Conservation (phyloP, 2,888 invertebrate genomes). For the Cremastinae sp. region DNA sequence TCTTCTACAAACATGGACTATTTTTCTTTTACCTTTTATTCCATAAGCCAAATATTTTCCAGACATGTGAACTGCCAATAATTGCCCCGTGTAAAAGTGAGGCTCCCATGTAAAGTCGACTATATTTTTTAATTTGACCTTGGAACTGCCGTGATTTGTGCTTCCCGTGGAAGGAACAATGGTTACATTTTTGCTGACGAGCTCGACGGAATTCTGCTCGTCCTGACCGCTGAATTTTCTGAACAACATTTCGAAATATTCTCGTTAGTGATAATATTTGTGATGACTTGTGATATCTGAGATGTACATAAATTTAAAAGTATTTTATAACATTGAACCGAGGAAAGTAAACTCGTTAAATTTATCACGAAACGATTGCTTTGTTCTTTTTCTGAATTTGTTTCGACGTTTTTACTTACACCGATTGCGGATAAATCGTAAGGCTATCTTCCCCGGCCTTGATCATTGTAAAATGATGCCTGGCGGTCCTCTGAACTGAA, state of each 20-base stretch:
- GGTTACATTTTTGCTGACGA: constrained; percentile 84
- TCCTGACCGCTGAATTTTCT: constrained; percentile 84
- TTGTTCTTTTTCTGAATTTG: constrained; percentile 15
- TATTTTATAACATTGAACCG: no score
- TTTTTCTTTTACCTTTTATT: constrained; percentile 87
- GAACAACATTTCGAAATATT: no score
- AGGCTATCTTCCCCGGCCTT: constrained; percentile 69
- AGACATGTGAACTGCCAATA: constrained; percentile 92
- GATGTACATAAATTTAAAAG: not conserved
- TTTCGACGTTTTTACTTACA: constrained; percentile 64
- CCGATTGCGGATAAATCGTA: constrained; percentile 67
- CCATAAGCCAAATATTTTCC: constrained; percentile 94
- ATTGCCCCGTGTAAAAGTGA: constrained; percentile 91
- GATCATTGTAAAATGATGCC: constrained; percentile 63
- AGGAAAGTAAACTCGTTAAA: no score
- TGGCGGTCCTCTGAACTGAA: constrained; percentile 46
- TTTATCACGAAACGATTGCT: constrained; percentile 27
- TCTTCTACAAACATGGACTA: not conserved
- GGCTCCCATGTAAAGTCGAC: constrained; percentile 97
- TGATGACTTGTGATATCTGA: constrained; percentile 10
- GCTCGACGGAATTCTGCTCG: constrained; percentile 82
- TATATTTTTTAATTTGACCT: constrained; percentile 93
- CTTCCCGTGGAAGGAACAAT: constrained; percentile 87
- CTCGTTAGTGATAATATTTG: no score
- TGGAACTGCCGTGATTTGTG: constrained; percentile 91